These are phyloP conservation scores for Serilophus lunatus DNA, from an alignment of 2,113 vertebrate genomes.

Conservation along the genomic window DNA sequence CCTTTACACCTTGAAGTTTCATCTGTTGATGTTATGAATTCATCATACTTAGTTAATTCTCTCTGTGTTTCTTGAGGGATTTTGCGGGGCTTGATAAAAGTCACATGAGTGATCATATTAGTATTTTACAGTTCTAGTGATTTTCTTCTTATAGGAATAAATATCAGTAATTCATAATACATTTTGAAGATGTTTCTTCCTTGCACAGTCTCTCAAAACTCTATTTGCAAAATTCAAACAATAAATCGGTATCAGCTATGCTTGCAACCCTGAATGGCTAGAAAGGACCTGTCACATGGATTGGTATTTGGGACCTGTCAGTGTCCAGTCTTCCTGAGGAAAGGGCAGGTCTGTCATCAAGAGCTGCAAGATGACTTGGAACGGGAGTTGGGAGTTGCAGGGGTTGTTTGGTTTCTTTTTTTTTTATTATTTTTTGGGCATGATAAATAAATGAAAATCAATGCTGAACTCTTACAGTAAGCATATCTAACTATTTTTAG, in stretches of 20 bases:
- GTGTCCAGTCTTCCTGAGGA: background rate
- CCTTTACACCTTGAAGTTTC: fast-evolving
- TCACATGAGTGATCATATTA: background rate
- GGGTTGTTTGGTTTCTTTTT: background rate
- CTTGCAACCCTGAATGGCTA: background rate
- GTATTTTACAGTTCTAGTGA: background rate
- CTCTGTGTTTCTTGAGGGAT: fast-evolving
- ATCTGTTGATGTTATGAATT: background rate
- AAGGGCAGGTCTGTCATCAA: background rate
- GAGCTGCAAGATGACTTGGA: background rate
- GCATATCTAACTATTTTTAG: background rate
- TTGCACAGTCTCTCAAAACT: background rate
- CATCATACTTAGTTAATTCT: background rate
- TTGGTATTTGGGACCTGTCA: background rate
- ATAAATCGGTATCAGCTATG: background rate
- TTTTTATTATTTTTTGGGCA: background rate
- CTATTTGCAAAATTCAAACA: background rate
- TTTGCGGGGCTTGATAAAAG: background rate
- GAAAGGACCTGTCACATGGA: background rate
- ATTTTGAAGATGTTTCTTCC: background rate
- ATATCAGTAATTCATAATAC: background rate
- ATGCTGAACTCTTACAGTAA: background rate
- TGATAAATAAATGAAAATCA: background rate
- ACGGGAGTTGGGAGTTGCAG: background rate
- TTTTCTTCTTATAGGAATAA: background rate